Evolutionary conservation across 1,140 invertebrate genomes (phyloP), one percentile per base, ranked within the genome.

Genomic region (Parapsyche elsis): DNA sequence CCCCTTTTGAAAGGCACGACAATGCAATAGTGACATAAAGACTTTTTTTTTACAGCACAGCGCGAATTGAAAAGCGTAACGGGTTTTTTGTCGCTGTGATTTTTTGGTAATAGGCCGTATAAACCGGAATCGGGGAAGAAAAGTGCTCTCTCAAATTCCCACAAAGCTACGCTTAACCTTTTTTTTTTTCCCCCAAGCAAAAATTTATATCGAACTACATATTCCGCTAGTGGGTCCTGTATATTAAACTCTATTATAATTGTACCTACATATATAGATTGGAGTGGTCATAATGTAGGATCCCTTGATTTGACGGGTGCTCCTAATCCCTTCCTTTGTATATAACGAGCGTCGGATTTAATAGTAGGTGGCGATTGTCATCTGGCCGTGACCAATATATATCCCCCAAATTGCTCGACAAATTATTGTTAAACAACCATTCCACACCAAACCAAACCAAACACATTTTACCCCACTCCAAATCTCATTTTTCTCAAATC

Each of bases 381-480:
- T 26, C 64, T 67, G 64, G 21, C 64, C 64, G 23, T 67, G 64
- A 67, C 64, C 64, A 67, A 67, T 67, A 67, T 67, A 67, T 67
- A 21, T 67, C 26, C 64, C 19, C 21, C 24, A 21, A 10, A 67
- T 67, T 67, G 64, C 26, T 26, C 12, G 64, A 67, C 59, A 23
- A 61, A 61, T 61, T 21, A 7, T 67, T 67, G 64, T 23, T 67
- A 26, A 67, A 26, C 64, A 67, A 21, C 30, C n/a, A n/a, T n/a
- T n/a, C n/a, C n/a, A n/a, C n/a, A n/a, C n/a, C n/a, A n/a, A n/a
- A n/a, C n/a, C n/a, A n/a, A 38, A 4, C 30, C 7, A 38, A 38
- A 38, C 30, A 38, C 30, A 38, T 38, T 38, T 38, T 38, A 38
- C 30, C 30, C 30, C 30, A 38, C 30, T 38, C 30, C n/a, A n/a